Evolutionary conservation across 2,888 invertebrate genomes (phyloP).

Genomic region (Conomelus anceps): DNA sequence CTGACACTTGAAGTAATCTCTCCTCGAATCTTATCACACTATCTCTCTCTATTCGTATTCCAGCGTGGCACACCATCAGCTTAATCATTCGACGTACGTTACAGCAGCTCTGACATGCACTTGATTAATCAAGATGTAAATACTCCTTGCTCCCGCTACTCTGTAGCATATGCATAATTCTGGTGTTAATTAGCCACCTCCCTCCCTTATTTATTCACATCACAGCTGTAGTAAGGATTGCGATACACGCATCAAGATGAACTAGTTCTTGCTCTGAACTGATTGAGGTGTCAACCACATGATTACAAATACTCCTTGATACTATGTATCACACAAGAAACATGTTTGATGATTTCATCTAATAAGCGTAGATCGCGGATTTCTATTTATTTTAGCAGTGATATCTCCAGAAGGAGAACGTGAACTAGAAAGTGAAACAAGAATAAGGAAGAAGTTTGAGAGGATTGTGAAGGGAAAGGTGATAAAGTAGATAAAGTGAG

Average conservation of each 20-base stretch:
- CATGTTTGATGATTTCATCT: background rate
- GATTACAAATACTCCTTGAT: no score
- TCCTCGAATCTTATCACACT: background rate
- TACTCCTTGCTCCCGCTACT: background rate
- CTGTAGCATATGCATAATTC: background rate
- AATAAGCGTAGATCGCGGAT: background rate
- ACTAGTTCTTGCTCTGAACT: background rate
- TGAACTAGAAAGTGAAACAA: background rate
- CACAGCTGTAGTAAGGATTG: background rate
- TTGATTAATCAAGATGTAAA: background rate
- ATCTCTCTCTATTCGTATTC: background rate
- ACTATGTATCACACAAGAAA: background rate
- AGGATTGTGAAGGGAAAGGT: no score
- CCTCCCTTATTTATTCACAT: background rate
- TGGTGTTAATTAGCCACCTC: background rate
- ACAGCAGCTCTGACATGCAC: background rate
- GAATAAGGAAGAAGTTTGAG: background rate
- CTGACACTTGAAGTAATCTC: background rate
- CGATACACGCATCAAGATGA: background rate
- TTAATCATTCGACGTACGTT: background rate
- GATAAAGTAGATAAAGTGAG: no score
- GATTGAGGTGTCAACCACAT: background rate
- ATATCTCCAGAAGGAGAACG: background rate
- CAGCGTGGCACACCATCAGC: background rate
- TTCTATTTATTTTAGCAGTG: background rate